These are phyloP conservation scores for Leptopterna dolabrata DNA, from an alignment of 2,888 invertebrate species.

Conservation along the genomic window DNA sequence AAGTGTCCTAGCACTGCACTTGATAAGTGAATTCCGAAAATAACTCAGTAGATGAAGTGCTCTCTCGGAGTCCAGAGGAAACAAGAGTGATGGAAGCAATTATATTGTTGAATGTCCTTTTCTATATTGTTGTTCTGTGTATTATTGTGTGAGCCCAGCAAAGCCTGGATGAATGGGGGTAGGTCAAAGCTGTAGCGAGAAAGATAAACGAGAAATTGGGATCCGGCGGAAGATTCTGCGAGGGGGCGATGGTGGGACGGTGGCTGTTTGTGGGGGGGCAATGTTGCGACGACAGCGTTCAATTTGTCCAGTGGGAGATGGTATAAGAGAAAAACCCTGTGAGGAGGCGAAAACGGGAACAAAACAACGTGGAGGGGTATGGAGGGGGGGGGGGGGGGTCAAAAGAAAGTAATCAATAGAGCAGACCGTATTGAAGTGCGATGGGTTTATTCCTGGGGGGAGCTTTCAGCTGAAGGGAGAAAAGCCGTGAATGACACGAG, in stretches of 20 bases:
- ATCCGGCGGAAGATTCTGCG: neutral
- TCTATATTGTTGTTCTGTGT: neutral
- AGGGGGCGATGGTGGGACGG: too few relatives aligned
- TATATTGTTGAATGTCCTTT: neutral
- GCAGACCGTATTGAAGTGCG: neutral
- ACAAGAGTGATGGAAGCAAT: too few relatives aligned
- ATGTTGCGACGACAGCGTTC: constrained; percentile 24
- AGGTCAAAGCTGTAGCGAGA: neutral
- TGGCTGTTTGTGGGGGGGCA: neutral
- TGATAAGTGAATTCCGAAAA: too few relatives aligned
- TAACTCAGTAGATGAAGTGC: too few relatives aligned
- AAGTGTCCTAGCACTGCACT: too few relatives aligned
- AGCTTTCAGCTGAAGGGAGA: neutral
- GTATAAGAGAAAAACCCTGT: neutral
- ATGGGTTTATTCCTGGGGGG: neutral
- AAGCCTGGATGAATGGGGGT: neutral
- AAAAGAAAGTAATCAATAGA: neutral
- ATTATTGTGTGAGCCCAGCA: neutral
- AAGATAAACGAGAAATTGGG: neutral
- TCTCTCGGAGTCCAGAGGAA: too few relatives aligned
- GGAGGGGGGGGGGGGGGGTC: neutral
- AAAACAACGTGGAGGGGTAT: neutral
- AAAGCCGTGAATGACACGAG: neutral
- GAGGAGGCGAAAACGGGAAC: neutral
- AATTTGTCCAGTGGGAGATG: constrained; percentile 14